Conservation (phyloP, 2,797 vertebrate genomes). For the Nannoperca australis region DNA sequence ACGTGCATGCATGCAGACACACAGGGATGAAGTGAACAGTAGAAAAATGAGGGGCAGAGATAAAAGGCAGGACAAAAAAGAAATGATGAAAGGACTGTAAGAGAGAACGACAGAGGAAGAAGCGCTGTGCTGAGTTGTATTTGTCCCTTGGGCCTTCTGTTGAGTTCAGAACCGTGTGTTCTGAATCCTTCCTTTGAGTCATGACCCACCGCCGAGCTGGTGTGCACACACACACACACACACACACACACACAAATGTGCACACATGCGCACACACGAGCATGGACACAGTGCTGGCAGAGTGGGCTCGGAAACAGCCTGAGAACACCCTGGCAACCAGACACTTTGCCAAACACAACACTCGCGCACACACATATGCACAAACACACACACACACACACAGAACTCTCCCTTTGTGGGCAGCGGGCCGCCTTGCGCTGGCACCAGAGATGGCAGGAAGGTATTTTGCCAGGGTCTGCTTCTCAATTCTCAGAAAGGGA, state of each 20-base stretch:
- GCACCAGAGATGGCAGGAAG: conserved; percentile 77
- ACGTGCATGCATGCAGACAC: neutral
- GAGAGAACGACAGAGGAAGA: conserved; percentile 67
- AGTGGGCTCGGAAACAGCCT: conserved; percentile 81
- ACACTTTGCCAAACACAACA: conserved; percentile 79
- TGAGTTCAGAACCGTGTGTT: conserved; percentile 85
- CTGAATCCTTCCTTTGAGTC: conserved; percentile 86
- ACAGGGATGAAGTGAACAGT: conserved; percentile 19
- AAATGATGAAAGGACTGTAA: conserved; percentile 61
- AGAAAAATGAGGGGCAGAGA: conserved; percentile 41
- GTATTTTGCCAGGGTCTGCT: conserved; percentile 77
- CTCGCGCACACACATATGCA: conserved; percentile 54
- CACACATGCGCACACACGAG: conserved; percentile 38
- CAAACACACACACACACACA: conserved; percentile 51
- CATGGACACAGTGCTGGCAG: conserved; percentile 70
- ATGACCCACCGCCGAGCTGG: conserved; percentile 82
- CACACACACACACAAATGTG: conserved; percentile 22
- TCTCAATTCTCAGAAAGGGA: conserved; percentile 71
- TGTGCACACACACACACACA: conserved; percentile 51
- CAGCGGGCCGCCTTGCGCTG: conserved; percentile 61
- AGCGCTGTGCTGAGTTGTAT: conserved; percentile 70
- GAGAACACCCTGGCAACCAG: conserved; percentile 82
- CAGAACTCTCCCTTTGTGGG: conserved; percentile 74
- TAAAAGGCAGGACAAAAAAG: conserved; percentile 48
- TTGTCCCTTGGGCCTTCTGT: conserved; percentile 83